phyloP scores from a whole-genome alignment of 2,797 vertebrate genomes.

The Lagocephalus sceleratus region DNA sequence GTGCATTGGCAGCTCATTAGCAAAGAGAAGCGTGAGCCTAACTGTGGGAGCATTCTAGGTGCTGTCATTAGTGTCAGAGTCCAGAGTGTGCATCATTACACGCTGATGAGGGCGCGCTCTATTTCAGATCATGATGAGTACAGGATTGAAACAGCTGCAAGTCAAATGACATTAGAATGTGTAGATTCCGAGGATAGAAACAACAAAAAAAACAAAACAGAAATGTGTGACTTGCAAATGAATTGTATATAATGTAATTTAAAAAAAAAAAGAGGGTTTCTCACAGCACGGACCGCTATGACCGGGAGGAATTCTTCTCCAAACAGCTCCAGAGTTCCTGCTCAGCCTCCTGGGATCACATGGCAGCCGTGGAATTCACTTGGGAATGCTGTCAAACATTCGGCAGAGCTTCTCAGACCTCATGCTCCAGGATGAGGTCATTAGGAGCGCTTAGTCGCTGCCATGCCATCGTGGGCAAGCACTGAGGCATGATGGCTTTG shows the following conservation, averaged over 20 bases:
- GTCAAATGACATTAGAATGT: constrained; percentile 28
- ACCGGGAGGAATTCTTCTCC: constrained; percentile 15
- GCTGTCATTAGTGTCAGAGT: constrained; percentile 16
- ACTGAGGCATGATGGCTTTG: constrained; percentile 26
- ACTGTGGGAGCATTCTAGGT: constrained; percentile 8
- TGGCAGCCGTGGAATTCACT: constrained; percentile 51
- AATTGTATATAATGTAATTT: too few relatives aligned
- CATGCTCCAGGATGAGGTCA: constrained; percentile 51
- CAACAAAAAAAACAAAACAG: too few relatives aligned
- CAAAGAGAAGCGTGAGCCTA: constrained; percentile 10
- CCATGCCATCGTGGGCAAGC: constrained; percentile 25
- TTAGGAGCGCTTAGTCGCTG: constrained; percentile 32
- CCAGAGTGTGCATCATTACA: constrained; percentile 15
- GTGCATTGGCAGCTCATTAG: constrained; percentile 5
- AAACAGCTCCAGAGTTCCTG: constrained; percentile 28
- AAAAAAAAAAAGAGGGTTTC: background rate
- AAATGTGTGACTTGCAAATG: too few relatives aligned
- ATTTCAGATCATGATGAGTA: constrained; percentile 12
- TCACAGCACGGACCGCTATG: background rate
- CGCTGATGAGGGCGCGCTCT: constrained; percentile 23
- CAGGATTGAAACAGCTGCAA: constrained; percentile 25
- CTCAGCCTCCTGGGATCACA: constrained; percentile 43
- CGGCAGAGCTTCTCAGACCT: constrained; percentile 9
- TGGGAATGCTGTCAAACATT: constrained; percentile 47
- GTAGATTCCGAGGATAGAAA: background rate